These are phyloP conservation scores for Malurus melanocephalus DNA, from an alignment of 2,113 vertebrate species.

Conservation along the genomic window DNA sequence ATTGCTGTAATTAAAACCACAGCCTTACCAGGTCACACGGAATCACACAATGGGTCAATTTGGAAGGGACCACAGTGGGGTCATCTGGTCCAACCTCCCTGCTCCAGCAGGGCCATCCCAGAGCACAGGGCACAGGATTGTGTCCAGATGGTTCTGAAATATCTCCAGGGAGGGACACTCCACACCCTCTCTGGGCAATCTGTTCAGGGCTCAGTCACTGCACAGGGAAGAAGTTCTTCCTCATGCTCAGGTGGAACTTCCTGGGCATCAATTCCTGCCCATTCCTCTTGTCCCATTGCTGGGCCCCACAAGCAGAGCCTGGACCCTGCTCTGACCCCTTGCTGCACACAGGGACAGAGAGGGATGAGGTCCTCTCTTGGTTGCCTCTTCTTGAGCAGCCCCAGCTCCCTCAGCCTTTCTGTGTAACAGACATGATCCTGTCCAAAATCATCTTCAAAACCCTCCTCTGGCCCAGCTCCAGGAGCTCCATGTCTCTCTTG, in stretches of 20 bases:
- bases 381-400: fast-evolving
- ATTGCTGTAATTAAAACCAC: background rate
- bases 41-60: background rate
- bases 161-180: background rate
- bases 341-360: fast-evolving
- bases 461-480: background rate
- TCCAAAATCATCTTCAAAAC: no score
- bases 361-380: background rate
- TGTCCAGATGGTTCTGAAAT: fast-evolving
- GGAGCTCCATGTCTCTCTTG: background rate
- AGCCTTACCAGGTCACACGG: background rate
- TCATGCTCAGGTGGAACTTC: background rate
- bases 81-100: background rate
- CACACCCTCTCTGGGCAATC: fast-evolving
- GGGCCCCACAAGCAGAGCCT: fast-evolving
- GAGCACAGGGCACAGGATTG: background rate
- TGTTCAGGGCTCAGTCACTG: fast-evolving
- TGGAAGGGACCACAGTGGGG: background rate
- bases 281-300: fast-evolving
- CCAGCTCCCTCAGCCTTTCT: background rate
- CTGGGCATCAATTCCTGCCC: background rate
- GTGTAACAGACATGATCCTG: no score
- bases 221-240: background rate
- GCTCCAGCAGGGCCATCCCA: background rate
- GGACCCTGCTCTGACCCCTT: fast-evolving